These are phyloP conservation scores for Mycalesis mineus DNA, from an alignment of 2,888 invertebrate species.

Conservation along the genomic window DNA sequence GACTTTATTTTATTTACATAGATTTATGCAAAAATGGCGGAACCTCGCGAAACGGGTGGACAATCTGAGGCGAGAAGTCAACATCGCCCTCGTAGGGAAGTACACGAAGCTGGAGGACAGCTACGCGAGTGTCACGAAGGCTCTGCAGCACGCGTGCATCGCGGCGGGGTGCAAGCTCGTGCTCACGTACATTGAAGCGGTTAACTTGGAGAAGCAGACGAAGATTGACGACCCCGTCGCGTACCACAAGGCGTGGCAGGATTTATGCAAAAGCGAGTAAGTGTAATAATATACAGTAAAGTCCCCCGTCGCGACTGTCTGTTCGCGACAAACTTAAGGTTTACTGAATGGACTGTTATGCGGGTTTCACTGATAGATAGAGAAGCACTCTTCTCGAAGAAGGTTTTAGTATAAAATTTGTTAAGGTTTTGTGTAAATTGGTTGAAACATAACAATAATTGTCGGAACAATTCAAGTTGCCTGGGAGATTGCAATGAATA, in stretches of 20 bases:
- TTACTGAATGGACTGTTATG: no score
- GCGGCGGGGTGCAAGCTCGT: constrained; percentile 90
- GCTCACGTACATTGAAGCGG: constrained; percentile 94
- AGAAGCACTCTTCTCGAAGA: no score
- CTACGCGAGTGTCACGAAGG: constrained; percentile 97
- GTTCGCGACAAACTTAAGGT: no score
- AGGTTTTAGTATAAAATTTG: no score
- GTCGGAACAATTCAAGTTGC: no score
- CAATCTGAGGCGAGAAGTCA: constrained; percentile 88
- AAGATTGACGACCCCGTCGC: constrained; percentile 86
- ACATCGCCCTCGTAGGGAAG: constrained; percentile 96
- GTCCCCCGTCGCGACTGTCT: no score
- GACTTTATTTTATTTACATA: no score
- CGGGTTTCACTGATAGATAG: no score
- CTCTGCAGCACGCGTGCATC: constrained; percentile 94
- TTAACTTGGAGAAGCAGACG: constrained; percentile 87
- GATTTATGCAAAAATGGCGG: constrained; percentile 93
- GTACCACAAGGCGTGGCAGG: constrained; percentile 96
- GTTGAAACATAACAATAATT: no score
- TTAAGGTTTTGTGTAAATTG: no score
- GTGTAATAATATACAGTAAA: no score
- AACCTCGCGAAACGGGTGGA: constrained; percentile 92
- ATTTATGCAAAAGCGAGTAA: constrained; percentile 90
- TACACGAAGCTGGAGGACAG: constrained; percentile 97
- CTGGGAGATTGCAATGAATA: no score